These are phyloP conservation scores for Remorina albescens DNA, from an alignment of 2,797 vertebrate genomes.

Conservation along the genomic window DNA sequence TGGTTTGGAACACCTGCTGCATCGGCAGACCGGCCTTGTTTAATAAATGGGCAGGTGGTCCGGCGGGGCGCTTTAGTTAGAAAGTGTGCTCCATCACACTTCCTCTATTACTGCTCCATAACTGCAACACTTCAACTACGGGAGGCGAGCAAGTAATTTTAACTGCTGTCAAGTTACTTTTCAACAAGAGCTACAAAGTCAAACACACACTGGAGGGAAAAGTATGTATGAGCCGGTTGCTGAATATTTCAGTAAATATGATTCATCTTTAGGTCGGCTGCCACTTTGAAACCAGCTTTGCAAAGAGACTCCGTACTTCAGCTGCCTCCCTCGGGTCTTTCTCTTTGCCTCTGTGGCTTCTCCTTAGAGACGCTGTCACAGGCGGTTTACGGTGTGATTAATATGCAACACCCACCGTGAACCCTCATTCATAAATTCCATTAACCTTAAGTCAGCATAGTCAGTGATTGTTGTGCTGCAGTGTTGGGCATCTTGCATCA, in stretches of 20 bases:
- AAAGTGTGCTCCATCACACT: constrained; percentile 1
- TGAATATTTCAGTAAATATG: constrained; percentile 41
- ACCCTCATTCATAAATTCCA: constrained; percentile 17
- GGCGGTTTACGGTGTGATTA: constrained; percentile 39
- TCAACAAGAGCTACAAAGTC: constrained; percentile 16
- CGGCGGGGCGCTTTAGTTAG: too few species aligned
- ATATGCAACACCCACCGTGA: constrained; percentile 10
- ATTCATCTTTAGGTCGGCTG: constrained; percentile 43
- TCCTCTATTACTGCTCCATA: constrained; percentile 4
- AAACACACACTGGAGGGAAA: constrained; percentile 18
- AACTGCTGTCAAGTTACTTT: constrained; percentile 33
- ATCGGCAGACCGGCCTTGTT: background rate
- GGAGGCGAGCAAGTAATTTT: constrained; percentile 33
- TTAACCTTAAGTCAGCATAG: constrained; percentile 9
- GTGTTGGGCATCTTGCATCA: constrained; percentile 13
- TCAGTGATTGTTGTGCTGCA: background rate
- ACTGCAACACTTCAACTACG: constrained; percentile 8
- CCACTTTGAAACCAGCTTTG: constrained; percentile 42
- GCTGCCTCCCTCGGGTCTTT: constrained; percentile 49
- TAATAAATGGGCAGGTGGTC: background rate
- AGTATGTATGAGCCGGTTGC: constrained; percentile 42
- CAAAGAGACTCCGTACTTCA: constrained; percentile 34
- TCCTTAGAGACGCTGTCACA: constrained; percentile 18
- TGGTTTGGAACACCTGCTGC: background rate
- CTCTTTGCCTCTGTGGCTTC: constrained; percentile 15